These are phyloP conservation scores for Hyles euphorbiae DNA, from an alignment of 1,140 invertebrate species.

Conservation along the genomic window DNA sequence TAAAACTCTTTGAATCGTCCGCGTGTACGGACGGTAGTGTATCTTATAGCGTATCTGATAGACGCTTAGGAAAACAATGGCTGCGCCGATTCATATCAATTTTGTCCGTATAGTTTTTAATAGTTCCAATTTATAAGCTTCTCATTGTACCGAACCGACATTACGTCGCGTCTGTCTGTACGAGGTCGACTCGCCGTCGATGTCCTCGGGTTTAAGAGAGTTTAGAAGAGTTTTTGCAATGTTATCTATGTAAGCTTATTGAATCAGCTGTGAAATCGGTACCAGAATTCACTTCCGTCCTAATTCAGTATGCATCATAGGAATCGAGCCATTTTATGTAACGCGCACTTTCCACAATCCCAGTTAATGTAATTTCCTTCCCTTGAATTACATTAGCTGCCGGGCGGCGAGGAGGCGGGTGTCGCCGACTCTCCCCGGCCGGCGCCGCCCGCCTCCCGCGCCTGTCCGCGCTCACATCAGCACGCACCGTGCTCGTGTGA, in stretches of 20 bases:
- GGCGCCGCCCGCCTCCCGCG: slow-evolving; percentile 21
- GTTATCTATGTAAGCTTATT: slow-evolving; percentile 70
- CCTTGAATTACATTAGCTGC: slow-evolving; percentile 63
- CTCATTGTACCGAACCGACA: slow-evolving; percentile 58
- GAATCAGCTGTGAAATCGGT: slow-evolving; percentile 71
- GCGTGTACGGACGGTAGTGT: slow-evolving; percentile 53
- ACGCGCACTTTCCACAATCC: slow-evolving; percentile 58
- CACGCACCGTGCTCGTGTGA: background rate
- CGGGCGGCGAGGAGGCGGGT: slow-evolving; percentile 18
- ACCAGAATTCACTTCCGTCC: slow-evolving; percentile 75
- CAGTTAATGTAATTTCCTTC: slow-evolving; percentile 69
- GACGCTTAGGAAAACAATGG: slow-evolving; percentile 66
- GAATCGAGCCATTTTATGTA: slow-evolving; percentile 75
- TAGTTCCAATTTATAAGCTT: slow-evolving; percentile 72
- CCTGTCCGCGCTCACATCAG: slow-evolving; percentile 1
- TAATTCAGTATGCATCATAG: slow-evolving; percentile 73
- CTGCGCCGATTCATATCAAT: slow-evolving; percentile 72
- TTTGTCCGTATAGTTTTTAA: slow-evolving; percentile 72
- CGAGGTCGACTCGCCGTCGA: slow-evolving; percentile 39
- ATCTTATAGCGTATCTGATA: slow-evolving; percentile 49
- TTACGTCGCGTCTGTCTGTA: slow-evolving; percentile 43
- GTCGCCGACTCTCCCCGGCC: slow-evolving; percentile 31
- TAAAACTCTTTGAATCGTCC: slow-evolving; percentile 43
- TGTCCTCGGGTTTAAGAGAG: slow-evolving; percentile 47
- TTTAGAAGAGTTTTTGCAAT: slow-evolving; percentile 67